These are phyloP conservation scores for Remorina albescens DNA, from an alignment of 2,797 vertebrate genomes.

Conservation along the genomic window DNA sequence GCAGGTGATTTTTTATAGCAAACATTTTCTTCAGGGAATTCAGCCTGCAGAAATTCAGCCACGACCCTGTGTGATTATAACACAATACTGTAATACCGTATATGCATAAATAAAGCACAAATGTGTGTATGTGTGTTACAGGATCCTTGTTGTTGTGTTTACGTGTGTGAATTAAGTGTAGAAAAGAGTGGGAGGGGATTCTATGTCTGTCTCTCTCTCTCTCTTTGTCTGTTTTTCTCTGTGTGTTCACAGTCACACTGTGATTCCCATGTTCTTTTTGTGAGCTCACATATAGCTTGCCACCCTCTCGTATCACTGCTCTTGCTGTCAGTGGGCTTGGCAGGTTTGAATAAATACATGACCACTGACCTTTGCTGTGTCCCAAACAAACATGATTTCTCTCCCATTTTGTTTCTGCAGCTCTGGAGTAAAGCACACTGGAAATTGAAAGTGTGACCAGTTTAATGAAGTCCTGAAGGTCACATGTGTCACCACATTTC, in stretches of 20 bases:
- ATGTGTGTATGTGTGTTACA: slow-evolving; percentile 2
- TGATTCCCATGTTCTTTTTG: slow-evolving; percentile 66
- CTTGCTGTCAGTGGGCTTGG: slow-evolving; percentile 44
- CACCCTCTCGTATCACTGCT: slow-evolving; percentile 37
- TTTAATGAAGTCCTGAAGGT: slow-evolving; percentile 54
- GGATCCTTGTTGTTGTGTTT: slow-evolving; percentile 27
- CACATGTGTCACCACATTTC: slow-evolving; percentile 29
- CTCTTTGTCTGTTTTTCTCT: slow-evolving; percentile 10
- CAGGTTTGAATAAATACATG: slow-evolving; percentile 56
- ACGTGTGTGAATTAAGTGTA: slow-evolving; percentile 33
- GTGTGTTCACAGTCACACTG: slow-evolving; percentile 50
- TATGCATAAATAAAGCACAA: slow-evolving; percentile 22
- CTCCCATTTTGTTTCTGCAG: slow-evolving; percentile 48
- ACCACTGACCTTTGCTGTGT: slow-evolving; percentile 69
- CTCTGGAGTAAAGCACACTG: slow-evolving; percentile 24
- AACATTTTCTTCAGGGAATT: slow-evolving; percentile 48
- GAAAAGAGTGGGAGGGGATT: slow-evolving; percentile 57
- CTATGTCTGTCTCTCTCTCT: too few species aligned
- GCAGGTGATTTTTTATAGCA: slow-evolving; percentile 67
- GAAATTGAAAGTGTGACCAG: slow-evolving; percentile 36
- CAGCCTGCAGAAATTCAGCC: slow-evolving; percentile 16
- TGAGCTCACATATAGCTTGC: slow-evolving; percentile 42
- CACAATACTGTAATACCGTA: background rate
- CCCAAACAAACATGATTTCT: slow-evolving; percentile 57
- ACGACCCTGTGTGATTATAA: slow-evolving; percentile 14